Evolutionary conservation across 2,113 vertebrate genomes (phyloP).

Genomic region (Chlorodrepanis virens): DNA sequence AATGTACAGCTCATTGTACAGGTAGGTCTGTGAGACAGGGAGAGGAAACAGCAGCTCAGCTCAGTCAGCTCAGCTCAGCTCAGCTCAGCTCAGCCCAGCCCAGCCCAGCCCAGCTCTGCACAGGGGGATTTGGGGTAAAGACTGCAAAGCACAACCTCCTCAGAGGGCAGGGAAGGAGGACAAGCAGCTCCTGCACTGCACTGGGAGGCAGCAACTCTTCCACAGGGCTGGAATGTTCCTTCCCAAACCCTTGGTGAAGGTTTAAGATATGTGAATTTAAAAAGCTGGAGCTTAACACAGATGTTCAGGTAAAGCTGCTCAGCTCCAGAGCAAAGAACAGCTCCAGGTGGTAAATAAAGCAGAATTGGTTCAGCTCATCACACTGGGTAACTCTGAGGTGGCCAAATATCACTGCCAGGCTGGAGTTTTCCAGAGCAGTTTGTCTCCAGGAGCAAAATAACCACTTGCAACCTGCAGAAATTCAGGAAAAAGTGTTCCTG

Average conservation of each 20-base stretch:
- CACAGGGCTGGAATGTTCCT: not conserved
- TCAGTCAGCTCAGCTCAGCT: not conserved
- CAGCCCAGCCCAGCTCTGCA: not conserved
- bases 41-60: not conserved
- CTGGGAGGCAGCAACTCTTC: not conserved
- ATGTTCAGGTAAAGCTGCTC: not conserved
- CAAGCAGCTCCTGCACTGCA: not conserved
- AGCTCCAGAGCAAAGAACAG: not conserved
- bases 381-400: not conserved
- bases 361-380: not conserved
- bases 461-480: not conserved
- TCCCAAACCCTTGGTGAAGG: not conserved
- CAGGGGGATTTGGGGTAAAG: accelerated
- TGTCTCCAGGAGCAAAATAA: not conserved
- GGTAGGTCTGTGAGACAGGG: constrained; percentile 76
- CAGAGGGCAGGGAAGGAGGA: not conserved
- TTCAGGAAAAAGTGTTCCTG: not conserved
- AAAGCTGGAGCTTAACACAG: not conserved
- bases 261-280: accelerated
- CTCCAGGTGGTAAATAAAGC: not conserved
- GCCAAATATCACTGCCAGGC: not conserved
- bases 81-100: not conserved
- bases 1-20: constrained; percentile 91
- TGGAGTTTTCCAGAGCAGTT: not conserved
- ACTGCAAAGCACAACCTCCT: not conserved